Conservation (phyloP, 2,113 vertebrate species). For the Embiotoca jacksoni region DNA sequence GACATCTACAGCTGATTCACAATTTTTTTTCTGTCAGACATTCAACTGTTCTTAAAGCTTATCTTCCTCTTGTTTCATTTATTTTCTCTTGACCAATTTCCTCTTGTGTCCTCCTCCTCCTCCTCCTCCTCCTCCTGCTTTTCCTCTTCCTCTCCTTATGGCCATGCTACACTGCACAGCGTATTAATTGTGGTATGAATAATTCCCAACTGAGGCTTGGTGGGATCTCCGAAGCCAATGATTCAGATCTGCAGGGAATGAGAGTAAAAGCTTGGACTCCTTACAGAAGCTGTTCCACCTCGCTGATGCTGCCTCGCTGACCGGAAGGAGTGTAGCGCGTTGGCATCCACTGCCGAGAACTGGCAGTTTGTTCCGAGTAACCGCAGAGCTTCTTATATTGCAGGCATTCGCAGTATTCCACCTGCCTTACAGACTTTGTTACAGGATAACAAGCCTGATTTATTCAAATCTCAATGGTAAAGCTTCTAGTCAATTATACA, state of each 20-base stretch:
- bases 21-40: not conserved
- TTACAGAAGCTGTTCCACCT: conserved; percentile 55
- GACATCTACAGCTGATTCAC: no score
- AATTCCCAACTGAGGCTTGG: conserved; percentile 61
- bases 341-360: conserved; percentile 30
- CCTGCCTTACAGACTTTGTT: conserved; percentile 16
- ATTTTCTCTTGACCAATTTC: conserved; percentile 52
- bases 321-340: conserved; percentile 29
- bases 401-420: not conserved
- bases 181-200: conserved; percentile 73
- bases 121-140: conserved; percentile 4
- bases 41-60: conserved; percentile 25
- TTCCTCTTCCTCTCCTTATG: conserved; percentile 25
- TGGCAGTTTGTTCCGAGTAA: conserved; percentile 31
- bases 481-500: conserved; percentile 4
- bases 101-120: conserved; percentile 17
- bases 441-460: not conserved
- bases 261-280: conserved; percentile 55
- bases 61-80: conserved; percentile 40
- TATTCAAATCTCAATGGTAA: not conserved
- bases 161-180: conserved; percentile 60
- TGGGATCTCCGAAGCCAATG: conserved; percentile 64
- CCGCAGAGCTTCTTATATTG: conserved; percentile 7
- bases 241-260: conserved; percentile 65
- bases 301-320: conserved; percentile 21